Evolutionary conservation across 2,888 invertebrate species (phyloP).

Genomic region (Drosophila histrio): DNA sequence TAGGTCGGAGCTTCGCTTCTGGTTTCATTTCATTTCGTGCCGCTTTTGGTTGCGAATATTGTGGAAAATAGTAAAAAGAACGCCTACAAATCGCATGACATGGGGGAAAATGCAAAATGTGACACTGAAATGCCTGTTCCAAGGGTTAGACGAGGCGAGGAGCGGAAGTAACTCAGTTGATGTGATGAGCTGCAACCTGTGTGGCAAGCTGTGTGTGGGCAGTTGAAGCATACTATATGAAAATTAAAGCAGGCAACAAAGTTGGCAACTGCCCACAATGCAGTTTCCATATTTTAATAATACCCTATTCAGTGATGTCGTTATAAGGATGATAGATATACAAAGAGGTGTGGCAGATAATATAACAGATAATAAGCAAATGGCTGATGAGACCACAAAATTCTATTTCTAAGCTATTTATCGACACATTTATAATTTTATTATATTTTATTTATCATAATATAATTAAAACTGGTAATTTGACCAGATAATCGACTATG

Average conservation of each 20-base stretch:
- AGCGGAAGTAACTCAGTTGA: conserved; percentile 19
- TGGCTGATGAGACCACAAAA: not conserved
- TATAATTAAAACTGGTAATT: too few relatives aligned
- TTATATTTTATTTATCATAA: too few relatives aligned
- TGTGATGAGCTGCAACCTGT: conserved; percentile 13
- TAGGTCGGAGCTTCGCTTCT: not conserved
- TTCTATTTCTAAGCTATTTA: not conserved
- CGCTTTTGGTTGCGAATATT: not conserved
- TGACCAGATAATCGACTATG: too few relatives aligned
- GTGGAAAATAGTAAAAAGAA: conserved; percentile 1
- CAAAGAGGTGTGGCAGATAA: not conserved
- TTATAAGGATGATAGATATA: not conserved
- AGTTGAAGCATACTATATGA: not conserved
- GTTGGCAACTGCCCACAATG: conserved; percentile 21
- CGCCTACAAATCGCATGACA: conserved; percentile 44
- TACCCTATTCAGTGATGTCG: not conserved
- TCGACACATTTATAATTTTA: too few relatives aligned
- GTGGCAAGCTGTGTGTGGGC: conserved; percentile 33
- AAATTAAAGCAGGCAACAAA: conserved; percentile 4
- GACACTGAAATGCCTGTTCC: conserved; percentile 33
- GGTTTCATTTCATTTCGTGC: not conserved
- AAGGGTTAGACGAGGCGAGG: conserved; percentile 10
- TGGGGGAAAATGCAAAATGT: conserved; percentile 12
- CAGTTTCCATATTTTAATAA: conserved; percentile 19
- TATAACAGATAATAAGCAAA: too few relatives aligned